phyloP scores from a whole-genome alignment of 2,113 vertebrate species.

The Daboia siamensis region DNA sequence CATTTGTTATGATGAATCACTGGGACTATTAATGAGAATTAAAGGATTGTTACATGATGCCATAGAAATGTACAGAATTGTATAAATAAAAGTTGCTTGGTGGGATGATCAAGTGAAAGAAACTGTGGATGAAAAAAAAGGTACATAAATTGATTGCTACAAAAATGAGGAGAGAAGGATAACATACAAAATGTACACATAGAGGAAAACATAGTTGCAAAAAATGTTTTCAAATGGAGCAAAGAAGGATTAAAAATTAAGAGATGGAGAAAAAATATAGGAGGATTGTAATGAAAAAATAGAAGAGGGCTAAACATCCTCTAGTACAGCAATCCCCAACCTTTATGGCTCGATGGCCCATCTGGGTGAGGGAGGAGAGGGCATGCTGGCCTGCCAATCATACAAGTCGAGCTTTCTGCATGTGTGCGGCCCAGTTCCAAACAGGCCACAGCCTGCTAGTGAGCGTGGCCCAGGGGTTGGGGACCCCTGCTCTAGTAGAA shows the following conservation, averaged over 20 bases:
- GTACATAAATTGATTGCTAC: neutral
- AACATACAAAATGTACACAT: neutral
- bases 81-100: neutral
- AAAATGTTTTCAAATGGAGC: neutral
- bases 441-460: too few species aligned
- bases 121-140: neutral
- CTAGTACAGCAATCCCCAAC: neutral
- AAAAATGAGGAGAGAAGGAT: neutral
- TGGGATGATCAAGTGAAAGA: neutral
- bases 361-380: too few species aligned
- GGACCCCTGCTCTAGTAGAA: too few species aligned
- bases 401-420: too few species aligned
- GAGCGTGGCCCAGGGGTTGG: too few species aligned
- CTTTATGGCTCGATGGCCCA: neutral
- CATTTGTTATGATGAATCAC: neutral
- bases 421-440: too few species aligned
- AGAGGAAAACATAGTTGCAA: neutral
- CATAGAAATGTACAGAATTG: neutral
- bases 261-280: neutral
- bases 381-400: too few species aligned
- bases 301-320: neutral
- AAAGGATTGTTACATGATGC: neutral
- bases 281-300: neutral
- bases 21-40: neutral
- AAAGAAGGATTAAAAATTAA: neutral